Evolutionary conservation across 2,888 invertebrate genomes (phyloP).

Genomic region (Anticlea derivata): DNA sequence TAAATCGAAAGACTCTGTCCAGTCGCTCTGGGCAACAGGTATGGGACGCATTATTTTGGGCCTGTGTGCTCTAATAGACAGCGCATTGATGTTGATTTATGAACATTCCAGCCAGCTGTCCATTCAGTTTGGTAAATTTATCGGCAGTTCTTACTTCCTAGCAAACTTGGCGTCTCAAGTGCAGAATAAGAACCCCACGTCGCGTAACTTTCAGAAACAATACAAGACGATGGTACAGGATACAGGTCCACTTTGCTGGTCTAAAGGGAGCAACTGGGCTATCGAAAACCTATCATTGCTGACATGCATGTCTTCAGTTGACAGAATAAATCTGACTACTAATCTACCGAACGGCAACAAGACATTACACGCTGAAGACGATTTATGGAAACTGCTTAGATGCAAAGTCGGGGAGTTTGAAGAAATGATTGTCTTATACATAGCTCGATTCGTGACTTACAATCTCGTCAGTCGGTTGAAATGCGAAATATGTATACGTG

Average conservation of each 20-base stretch:
- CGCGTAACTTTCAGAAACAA: not conserved
- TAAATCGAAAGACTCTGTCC: not conserved
- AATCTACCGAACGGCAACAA: not conserved
- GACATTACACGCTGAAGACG: not conserved
- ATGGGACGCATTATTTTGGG: not conserved
- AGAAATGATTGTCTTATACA: not conserved
- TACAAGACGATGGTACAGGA: not conserved
- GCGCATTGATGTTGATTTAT: constrained; percentile 1
- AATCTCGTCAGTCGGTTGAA: not conserved
- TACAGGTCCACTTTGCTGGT: not conserved
- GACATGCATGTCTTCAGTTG: not conserved
- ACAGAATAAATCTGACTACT: constrained; percentile 6
- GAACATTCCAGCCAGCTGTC: not conserved
- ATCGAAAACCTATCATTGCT: not conserved
- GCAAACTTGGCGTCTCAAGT: constrained; percentile 1
- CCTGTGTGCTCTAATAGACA: constrained; percentile 9
- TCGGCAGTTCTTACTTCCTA: constrained; percentile 1
- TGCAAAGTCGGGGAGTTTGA: not conserved
- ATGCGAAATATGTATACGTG: constrained; percentile 6
- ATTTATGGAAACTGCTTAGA: not conserved
- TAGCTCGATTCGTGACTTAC: constrained; percentile 5
- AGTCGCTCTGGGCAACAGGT: not conserved
- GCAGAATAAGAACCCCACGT: not conserved
- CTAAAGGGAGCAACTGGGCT: not conserved
- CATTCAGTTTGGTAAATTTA: constrained; percentile 5